Evolutionary conservation across 2,113 vertebrate genomes (phyloP).

Genomic region (Hystrix brachyura): DNA sequence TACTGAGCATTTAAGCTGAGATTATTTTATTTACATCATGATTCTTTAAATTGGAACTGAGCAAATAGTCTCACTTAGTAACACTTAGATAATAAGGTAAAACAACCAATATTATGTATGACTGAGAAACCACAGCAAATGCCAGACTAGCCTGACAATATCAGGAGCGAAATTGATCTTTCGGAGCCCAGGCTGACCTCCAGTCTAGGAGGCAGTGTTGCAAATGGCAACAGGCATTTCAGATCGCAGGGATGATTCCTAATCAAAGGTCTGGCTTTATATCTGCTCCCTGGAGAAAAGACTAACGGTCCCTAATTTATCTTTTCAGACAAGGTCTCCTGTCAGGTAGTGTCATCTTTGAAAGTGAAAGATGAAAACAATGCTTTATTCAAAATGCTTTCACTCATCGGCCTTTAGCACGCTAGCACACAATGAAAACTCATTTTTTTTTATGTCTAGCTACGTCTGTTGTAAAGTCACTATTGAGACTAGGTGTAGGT

Average conservation of each 20-base stretch:
- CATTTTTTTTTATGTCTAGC: constrained; percentile 15
- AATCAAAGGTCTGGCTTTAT: constrained; percentile 75
- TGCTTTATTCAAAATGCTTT: constrained; percentile 68
- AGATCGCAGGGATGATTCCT: constrained; percentile 63
- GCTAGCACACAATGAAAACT: constrained; percentile 28
- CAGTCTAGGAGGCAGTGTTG: constrained; percentile 48
- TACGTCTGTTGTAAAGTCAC: not conserved
- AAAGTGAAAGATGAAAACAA: constrained; percentile 68
- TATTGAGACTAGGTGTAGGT: not conserved
- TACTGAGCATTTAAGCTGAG: constrained; percentile 52
- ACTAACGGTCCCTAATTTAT: constrained; percentile 60
- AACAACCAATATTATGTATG: constrained; percentile 23
- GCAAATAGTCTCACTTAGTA: constrained; percentile 48
- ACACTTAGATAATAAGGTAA: constrained; percentile 65
- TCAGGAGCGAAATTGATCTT: constrained; percentile 66
- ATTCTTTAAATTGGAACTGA: constrained; percentile 43
- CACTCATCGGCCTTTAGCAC: constrained; percentile 42
- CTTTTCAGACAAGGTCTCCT: constrained; percentile 68
- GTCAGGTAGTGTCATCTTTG: constrained; percentile 69
- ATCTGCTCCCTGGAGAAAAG: constrained; percentile 62
- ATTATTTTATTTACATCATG: constrained; percentile 57
- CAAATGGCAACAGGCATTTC: constrained; percentile 74
- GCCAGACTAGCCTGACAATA: not conserved
- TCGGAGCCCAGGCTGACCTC: constrained; percentile 70
- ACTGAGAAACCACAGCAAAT: constrained; percentile 64